A percentile compares a stretch with the other conserved stretches of the same genome.
These are phyloP conservation scores for Tribolium freemani DNA, from an alignment of 2,888 invertebrate genomes.

Conservation along the genomic window DNA sequence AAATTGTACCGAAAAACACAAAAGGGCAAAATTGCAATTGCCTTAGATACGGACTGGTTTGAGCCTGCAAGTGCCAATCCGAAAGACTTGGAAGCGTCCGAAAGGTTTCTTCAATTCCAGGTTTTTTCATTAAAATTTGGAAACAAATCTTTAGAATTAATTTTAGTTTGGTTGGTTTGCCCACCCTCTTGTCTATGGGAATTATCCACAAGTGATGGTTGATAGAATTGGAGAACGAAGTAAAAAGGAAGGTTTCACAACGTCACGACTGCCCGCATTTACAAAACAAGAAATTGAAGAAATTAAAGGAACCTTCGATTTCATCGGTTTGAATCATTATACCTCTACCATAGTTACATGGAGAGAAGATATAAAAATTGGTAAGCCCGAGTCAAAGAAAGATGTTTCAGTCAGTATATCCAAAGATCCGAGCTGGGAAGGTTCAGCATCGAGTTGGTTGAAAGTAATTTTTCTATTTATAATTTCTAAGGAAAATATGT, in stretches of 20 bases:
- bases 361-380: constrained; percentile 12
- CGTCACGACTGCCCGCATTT: constrained; percentile 76
- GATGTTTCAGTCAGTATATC: constrained; percentile 18
- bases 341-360: constrained; percentile 74
- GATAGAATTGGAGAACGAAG: constrained; percentile 73
- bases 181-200: constrained; percentile 77
- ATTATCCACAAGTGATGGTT: constrained; percentile 78
- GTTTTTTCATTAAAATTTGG: background rate
- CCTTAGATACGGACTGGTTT: constrained; percentile 15
- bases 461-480: constrained; percentile 22
- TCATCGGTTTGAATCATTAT: constrained; percentile 83
- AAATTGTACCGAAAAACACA: constrained; percentile 58
- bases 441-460: constrained; percentile 50
- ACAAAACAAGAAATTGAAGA: constrained; percentile 73
- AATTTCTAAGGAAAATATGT: background rate
- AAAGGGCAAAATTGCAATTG: constrained; percentile 60
- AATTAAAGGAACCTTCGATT: constrained; percentile 77
- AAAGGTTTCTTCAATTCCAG: constrained; percentile 19
- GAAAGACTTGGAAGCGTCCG: constrained; percentile 24
- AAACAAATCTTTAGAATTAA: background rate
- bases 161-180: constrained; percentile 54
- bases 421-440: constrained; percentile 33
- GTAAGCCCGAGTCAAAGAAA: constrained; percentile 10
- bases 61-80: constrained; percentile 15
- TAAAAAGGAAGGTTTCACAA: constrained; percentile 71